Base-by-base conservation (phyloP, 2,113 vertebrate genomes). In the cattle (Bos taurus) region DNA sequence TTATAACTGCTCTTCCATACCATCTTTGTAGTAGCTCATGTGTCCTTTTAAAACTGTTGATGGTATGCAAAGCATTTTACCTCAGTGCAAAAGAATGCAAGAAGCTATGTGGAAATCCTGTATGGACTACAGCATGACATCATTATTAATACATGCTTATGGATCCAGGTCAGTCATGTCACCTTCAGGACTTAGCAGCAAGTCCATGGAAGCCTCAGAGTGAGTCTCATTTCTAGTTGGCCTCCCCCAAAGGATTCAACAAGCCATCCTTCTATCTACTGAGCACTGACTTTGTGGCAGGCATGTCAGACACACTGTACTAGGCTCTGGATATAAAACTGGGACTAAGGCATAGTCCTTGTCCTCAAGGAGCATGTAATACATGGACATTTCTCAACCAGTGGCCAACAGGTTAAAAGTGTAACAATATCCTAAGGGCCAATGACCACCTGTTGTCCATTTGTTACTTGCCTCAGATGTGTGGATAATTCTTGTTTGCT, bases 51-150 rank as follows among this genome's bases (percentile, higher is more conserved):
- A 94, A 57, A 60, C 43, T 91, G 6, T 21, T 62, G 60, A 60
- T 30, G 48, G 81, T 13, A 40, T 60, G 30, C 21, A 59, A 91
- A 85, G 67, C 81, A 62, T 67, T 93, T 90, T 30, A 57, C 26
- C 67, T 81, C 87, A 30, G 0, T 28, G 52, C 23, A 23, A 52
- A 91, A 91, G 89, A 87, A 91, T 71, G 82, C 59, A 12, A 57
- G 87, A 71, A 43, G 59, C 28, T 36, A 21, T 82, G 85, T 90
- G 77, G 91, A 97, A 97, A 97, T 88, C 43, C 71, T 88, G 3
- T 80, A 7, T 21, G 33, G 36, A 91, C 2, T n/a, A 95, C 92
- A 94, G 59, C 54, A 78, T 88, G 95, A 83, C 56, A 17, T 91
- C 96, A 94, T 33, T 48, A 48, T 60, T 94, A 82, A 78, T 88